Evolutionary conservation across 2,113 vertebrate genomes (phyloP).

Genomic region (Proteles cristata): DNA sequence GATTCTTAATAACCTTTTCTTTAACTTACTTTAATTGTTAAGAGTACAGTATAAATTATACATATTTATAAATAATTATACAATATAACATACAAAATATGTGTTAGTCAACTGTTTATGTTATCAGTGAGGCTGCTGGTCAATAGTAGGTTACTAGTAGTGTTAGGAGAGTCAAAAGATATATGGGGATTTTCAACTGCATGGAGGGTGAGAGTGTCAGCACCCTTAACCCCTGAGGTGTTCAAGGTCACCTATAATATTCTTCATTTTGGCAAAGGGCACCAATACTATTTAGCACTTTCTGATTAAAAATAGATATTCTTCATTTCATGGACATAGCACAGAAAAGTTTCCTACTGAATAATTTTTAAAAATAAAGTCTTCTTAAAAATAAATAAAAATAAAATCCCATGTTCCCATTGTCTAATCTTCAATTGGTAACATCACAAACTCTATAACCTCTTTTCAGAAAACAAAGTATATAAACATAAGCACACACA

Average conservation of each 20-base stretch:
- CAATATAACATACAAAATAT: background rate
- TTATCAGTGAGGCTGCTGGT: background rate
- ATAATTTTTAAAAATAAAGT: conserved; percentile 46
- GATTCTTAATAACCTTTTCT: background rate
- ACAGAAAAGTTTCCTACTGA: conserved; percentile 1
- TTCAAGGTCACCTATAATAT: background rate
- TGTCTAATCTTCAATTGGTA: conserved; percentile 9
- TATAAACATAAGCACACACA: background rate
- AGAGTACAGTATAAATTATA: background rate
- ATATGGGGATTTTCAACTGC: background rate
- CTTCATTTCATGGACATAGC: background rate
- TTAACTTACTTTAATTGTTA: background rate
- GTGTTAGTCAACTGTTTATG: background rate
- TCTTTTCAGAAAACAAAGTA: background rate
- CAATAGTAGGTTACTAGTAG: background rate
- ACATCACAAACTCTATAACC: background rate
- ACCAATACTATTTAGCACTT: conserved; percentile 37
- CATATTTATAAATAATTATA: too few species aligned
- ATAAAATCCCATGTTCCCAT: conserved; percentile 29
- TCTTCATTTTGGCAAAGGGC: conserved; percentile 51
- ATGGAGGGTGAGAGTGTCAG: background rate
- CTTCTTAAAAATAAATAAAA: background rate
- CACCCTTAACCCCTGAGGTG: background rate
- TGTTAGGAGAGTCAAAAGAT: background rate
- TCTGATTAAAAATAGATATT: conserved; percentile 36